Base-by-base conservation (phyloP, 2,113 vertebrate species). In the Daphoenositta chrysoptera region DNA sequence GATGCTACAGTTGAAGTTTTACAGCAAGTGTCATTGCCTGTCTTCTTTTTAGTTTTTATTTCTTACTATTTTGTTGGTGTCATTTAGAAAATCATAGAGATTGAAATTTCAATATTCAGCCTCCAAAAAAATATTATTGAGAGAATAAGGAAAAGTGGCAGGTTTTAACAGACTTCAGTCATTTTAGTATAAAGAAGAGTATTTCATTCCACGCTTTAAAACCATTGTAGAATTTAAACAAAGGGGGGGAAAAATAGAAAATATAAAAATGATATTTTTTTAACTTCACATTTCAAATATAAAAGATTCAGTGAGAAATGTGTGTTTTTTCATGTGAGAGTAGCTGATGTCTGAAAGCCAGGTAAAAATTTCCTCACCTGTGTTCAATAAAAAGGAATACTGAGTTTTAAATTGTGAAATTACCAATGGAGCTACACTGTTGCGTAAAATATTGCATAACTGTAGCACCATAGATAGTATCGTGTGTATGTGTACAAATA, bases 401-500 rank as follows among this genome's bases (percentile, higher is more conserved):
- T 21, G 57, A 60, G 13, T 83, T 93, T 87, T 94, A 85, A 84
- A 72, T 95, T 91, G 76, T 94, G 89, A 91, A 79, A 94, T 83
- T 86, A 60, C 77, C 83, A 89, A 40, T 78, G 65, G 56, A 75
- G 24, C 24, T 71, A 44, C 37, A 20, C 10, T n/a, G 44, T 95
- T 96, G 96, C n/a, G 0, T 88, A 96, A 92, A 94, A 66, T 77
- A 71, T 94, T 97, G 84, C 33, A 0, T 87, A 96, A 94, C 45
- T 85, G 23, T 44, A 83, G 76, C 61, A 60, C 53, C 70, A 65
- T 2, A 92, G 94, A 95, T 88, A 76, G 73, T 45, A 90, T 95
- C 84, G 2, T 42, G 27, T 71, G 26, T 24, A 14, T 87, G 26
- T 66, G 75, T 83, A 73, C 85, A 69, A 83, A 80, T 42, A 61